Base-by-base conservation (phyloP, 2,888 invertebrate species). In the Julus scandinavius region DNA sequence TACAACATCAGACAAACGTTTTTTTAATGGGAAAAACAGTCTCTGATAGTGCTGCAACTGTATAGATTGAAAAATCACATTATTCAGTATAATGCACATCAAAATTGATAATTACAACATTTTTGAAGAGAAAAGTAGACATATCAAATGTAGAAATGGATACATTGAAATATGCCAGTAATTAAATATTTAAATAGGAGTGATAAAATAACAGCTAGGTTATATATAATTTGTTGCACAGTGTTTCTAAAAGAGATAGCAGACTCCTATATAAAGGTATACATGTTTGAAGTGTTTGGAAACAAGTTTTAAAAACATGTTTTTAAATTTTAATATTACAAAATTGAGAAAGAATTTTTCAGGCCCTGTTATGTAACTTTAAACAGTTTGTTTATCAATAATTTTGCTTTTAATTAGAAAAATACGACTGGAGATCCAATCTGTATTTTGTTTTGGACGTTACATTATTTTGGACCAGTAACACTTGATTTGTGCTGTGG, bases 231-330 rank as follows among this genome's bases (percentile, higher is more conserved):
- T 9, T 72, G 9, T n/a, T 29, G 72, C 72, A 29, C 72, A 11
- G n/a, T 72, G 9, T n/a, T 72, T 38, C 72, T 72, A 72, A 72
- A 72, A 29, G 72, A 63, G 63, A 63, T 63, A 63, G n/a, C n/a
- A n/a, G 29, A 29, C 72, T 72, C 29, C 13, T n/a, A 63, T 20
- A 20, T 63, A n/a, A 29, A 29, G 72, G 72, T 72, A 72, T 72
- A 72, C 29, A 2, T 29, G 72, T 72, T 63, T 63, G 15, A 15
- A 1, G 17, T 17, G 54, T 17, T 54, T 15, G 54, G 15, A 54
- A 54, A 54, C 17, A 54, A 54, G 13, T 54, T 54, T 54, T 15
- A 54, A 54, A 54, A 54, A 54, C 13, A 15, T 54, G 54, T 29
- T 72, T 29, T 29, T 11, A 72, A 72, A 72, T 7, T 29, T 72